These are phyloP conservation scores for Delia radicum DNA, from an alignment of 1,140 invertebrate genomes.

Conservation along the genomic window DNA sequence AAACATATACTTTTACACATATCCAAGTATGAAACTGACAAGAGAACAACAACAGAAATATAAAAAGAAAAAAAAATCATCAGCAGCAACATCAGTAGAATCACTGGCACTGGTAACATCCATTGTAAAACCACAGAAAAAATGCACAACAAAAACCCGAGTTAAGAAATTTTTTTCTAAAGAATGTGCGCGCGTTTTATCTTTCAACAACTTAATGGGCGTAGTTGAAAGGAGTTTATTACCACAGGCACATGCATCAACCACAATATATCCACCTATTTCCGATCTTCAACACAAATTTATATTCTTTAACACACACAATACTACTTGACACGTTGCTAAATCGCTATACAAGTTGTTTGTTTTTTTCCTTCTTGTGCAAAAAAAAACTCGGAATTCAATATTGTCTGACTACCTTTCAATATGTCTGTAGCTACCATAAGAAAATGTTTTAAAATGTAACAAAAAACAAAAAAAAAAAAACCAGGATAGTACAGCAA, in stretches of 20 bases:
- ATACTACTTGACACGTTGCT: neutral
- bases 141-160: neutral
- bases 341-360: neutral
- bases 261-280: constrained; percentile 4
- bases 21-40: neutral
- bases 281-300: neutral
- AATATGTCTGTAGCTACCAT: neutral
- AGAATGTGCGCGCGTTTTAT: neutral
- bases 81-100: neutral
- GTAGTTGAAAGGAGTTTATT: neutral
- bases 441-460: neutral
- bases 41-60: neutral
- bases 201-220: neutral
- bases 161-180: neutral
- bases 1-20: neutral
- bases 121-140: neutral
- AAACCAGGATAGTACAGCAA: neutral
- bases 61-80: no score
- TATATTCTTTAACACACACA: neutral
- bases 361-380: neutral
- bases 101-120: neutral
- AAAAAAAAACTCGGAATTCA: neutral
- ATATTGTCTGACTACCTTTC: neutral
- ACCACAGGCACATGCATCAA: constrained; percentile 1
- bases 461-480: neutral